Conservation (phyloP, 2,888 invertebrate genomes). For the Thymelicus sylvestris region DNA sequence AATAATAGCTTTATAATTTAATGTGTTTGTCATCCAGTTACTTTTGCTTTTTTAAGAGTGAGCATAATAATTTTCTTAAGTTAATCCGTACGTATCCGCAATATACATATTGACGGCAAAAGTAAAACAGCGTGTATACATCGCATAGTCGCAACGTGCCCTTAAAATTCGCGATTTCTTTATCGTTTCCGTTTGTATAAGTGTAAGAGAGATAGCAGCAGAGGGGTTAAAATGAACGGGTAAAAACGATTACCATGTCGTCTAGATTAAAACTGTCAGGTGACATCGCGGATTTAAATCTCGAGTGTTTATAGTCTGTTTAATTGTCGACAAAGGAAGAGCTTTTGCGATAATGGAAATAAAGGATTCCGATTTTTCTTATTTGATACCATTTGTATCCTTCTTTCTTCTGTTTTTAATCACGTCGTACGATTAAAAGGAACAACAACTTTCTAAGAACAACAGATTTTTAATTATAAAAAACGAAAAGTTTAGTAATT, state of each 20-base stretch:
- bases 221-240: slow-evolving; percentile 33
- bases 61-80: too few species aligned
- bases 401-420: neutral
- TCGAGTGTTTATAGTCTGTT: slow-evolving; percentile 31
- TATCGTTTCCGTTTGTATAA: slow-evolving; percentile 30
- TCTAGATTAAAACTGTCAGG: slow-evolving; percentile 33
- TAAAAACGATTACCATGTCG: slow-evolving; percentile 35
- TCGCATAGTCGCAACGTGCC: slow-evolving; percentile 1
- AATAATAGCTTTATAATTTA: too few species aligned
- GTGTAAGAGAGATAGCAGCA: slow-evolving; percentile 22
- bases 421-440: neutral
- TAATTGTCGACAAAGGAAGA: slow-evolving; percentile 25
- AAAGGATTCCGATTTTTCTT: slow-evolving; percentile 6
- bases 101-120: too few species aligned
- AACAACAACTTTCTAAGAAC: neutral
- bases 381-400: neutral
- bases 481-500: too few species aligned
- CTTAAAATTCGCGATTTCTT: slow-evolving; percentile 25
- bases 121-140: neutral
- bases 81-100: too few species aligned
- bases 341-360: slow-evolving; percentile 20
- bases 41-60: too few species aligned
- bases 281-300: slow-evolving; percentile 34
- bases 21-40: too few species aligned
- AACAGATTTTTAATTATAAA: too few species aligned